Conservation (phyloP, 53 echinoderm and acorn worm genomes). For the Temnopleurus reevesii region DNA sequence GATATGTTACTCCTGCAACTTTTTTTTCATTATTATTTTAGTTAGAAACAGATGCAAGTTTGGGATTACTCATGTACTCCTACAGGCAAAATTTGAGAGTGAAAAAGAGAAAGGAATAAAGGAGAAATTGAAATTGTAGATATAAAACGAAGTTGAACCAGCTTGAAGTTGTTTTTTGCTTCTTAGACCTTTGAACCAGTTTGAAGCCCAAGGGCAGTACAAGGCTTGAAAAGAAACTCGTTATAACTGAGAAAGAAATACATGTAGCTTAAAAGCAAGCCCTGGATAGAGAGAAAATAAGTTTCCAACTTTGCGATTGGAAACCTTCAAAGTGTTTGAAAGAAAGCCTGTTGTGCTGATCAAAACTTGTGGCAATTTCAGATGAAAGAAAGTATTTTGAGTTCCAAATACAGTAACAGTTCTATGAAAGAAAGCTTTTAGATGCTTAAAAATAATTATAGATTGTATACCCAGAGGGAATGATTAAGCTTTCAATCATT, state of each 20-base stretch:
- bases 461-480: not conserved
- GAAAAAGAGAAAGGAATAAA: not conserved
- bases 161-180: not conserved
- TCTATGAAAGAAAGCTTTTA: not conserved
- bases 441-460: not conserved
- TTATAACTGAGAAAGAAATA: not conserved
- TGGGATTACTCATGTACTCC: conserved; percentile 9
- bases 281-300: not conserved
- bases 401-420: not conserved
- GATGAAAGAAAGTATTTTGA: not conserved
- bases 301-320: not conserved
- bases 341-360: conserved; percentile 25
- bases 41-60: conserved; percentile 39
- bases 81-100: not conserved
- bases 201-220: not conserved
- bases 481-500: not conserved
- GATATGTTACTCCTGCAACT: not conserved
- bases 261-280: not conserved
- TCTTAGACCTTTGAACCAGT: not conserved
- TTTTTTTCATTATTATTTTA: not conserved
- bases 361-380: conserved; percentile 5
- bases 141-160: not conserved
- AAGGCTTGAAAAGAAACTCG: not conserved
- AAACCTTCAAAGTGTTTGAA: not conserved
- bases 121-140: not conserved